Conservation (phyloP, 2,113 vertebrate genomes). For the Barbus barbus region DNA sequence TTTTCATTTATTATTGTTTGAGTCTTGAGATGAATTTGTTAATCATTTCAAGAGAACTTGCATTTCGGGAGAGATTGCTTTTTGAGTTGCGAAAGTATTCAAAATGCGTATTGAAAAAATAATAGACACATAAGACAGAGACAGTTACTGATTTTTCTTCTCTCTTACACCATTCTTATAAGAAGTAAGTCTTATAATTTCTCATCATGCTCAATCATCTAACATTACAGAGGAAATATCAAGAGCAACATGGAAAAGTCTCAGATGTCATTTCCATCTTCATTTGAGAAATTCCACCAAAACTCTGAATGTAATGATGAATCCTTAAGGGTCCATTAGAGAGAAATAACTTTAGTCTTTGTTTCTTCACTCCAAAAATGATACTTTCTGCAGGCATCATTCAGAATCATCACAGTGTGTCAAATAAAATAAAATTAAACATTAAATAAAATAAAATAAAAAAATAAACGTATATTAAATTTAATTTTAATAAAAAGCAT, state of each 20-base stretch:
- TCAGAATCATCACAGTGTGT: not conserved
- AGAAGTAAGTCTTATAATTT: not conserved
- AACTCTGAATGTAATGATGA: constrained; percentile 27
- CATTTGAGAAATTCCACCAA: not conserved
- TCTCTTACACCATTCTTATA: not conserved
- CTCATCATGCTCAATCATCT: constrained; percentile 2
- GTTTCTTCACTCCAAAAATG: not conserved
- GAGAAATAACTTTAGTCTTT: constrained; percentile 19
- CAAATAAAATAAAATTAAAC: no score
- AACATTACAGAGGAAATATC: not conserved
- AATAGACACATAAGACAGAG: not conserved
- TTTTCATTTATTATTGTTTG: not conserved
- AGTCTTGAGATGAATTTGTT: not conserved
- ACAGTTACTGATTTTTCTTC: not conserved
- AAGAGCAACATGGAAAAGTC: not conserved
- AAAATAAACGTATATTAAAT: no score
- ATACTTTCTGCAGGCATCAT: not conserved
- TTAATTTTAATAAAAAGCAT: no score
- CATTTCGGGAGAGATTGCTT: not conserved
- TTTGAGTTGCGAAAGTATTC: not conserved
- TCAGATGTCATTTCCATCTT: not conserved
- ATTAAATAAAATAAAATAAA: no score
- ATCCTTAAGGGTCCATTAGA: constrained; percentile 27
- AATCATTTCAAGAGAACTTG: constrained; percentile 3
- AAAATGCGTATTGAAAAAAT: constrained; percentile 4